Base-by-base conservation (phyloP, 2,797 vertebrate species). In the Sebastes hopkinsi region DNA sequence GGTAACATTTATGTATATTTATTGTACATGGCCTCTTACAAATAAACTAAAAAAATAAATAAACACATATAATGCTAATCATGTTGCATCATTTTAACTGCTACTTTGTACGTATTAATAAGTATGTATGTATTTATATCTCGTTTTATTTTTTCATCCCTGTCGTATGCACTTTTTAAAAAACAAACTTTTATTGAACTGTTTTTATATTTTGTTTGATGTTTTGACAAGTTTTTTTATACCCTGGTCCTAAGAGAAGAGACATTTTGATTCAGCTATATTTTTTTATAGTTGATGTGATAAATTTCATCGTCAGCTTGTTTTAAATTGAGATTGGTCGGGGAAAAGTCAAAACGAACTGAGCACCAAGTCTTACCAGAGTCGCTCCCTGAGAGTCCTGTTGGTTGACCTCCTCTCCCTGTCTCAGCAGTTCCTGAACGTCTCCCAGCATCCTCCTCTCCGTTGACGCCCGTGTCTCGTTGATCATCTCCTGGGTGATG, bases 401-500 rank as follows among this genome's bases (percentile, higher is more conserved):
- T 84, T 95, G 96, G 94, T 99, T 98, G 71, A 99, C 94, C 86
- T 99, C 97, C 32, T 97, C 95, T 83, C 96, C 96, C 0, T 94
- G 95, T 0, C 94, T 95, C 34, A 99, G 93, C 87, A 98, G 95
- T 50, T 96, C 96, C 91, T 96, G 97, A 82, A 99, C 96, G 90
- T 99, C 98, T 68, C 93, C 93, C 77, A 98, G 95, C 97, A 99
- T 97, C 89, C 91, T 96, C 92, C 97, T 96, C 95, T 99, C 98
- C 0, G 97, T 96, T 0, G 98, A 97, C 1, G 97, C 97, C 36
- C 98, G 94, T 30, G 97, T 98, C 92, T 98, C 97, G 3, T 99
- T 99, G 94, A 99, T 98, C 94, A 97, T 99, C 88, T 99, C 98
- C 90, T 99, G 98, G 6, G 98, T 99, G 94, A 99, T 99, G 76